Evolutionary conservation across 2,888 invertebrate species (phyloP).

Genomic region (Allophyes oxyacanthae): DNA sequence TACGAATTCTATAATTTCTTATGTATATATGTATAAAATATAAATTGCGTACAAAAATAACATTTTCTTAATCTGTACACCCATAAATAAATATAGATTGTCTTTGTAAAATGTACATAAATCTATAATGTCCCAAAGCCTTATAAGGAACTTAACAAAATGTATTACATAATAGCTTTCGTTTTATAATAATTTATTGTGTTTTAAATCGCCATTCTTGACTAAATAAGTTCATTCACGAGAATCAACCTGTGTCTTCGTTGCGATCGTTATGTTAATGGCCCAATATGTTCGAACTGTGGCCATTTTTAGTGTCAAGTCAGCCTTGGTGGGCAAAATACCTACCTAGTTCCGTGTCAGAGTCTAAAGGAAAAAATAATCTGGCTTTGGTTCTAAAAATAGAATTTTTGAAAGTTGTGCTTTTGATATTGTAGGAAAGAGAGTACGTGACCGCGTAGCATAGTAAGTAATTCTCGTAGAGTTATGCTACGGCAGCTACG

Average conservation of each 20-base stretch:
- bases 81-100: too few relatives aligned
- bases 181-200: conserved; percentile 15
- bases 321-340: conserved; percentile 41
- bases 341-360: conserved; percentile 25
- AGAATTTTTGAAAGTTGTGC: conserved; percentile 14
- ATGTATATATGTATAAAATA: too few relatives aligned
- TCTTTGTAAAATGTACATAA: too few relatives aligned
- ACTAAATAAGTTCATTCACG: conserved; percentile 44
- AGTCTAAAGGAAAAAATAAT: conserved; percentile 9
- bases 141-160: conserved; percentile 3
- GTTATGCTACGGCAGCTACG: too few relatives aligned
- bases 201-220: conserved; percentile 12
- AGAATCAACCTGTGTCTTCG: conserved; percentile 28
- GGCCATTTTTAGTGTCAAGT: conserved; percentile 38
- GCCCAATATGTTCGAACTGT: conserved; percentile 22
- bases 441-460: background rate
- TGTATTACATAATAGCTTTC: background rate
- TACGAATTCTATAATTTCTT: too few relatives aligned
- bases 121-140: background rate
- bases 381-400: conserved; percentile 16
- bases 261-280: conserved; percentile 46
- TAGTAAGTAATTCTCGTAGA: too few relatives aligned
- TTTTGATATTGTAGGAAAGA: conserved; percentile 4
- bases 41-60: too few relatives aligned
- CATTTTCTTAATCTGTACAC: too few relatives aligned